Percentiles rank a stretch among this genome's conserved stretches.
phyloP scores from a whole-genome alignment of 2,888 invertebrate genomes.

The Cordilura impudica region DNA sequence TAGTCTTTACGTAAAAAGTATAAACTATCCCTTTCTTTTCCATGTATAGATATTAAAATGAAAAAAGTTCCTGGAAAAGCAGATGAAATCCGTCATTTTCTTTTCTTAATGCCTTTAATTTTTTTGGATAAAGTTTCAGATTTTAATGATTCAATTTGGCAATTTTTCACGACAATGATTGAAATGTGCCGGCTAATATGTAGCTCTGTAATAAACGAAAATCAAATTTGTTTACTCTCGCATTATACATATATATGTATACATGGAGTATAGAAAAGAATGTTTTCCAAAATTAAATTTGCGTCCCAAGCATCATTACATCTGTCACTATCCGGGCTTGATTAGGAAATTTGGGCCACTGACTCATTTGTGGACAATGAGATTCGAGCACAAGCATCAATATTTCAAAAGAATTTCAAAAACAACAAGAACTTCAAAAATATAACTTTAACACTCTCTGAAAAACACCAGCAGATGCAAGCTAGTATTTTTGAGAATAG shows the following conservation, averaged over 20 bases:
- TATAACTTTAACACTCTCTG: constrained; percentile 32
- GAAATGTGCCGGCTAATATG: constrained; percentile 55
- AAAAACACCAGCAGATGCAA: constrained; percentile 42
- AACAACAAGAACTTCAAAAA: constrained; percentile 37
- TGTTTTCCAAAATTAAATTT: constrained; percentile 35
- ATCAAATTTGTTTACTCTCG: constrained; percentile 42
- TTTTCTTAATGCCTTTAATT: not conserved
- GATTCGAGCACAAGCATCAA: constrained; percentile 52
- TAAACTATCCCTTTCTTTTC: not conserved
- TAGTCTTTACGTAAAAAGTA: not conserved
- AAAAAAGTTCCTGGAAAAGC: not conserved
- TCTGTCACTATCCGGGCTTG: constrained; percentile 49
- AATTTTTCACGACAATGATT: not conserved
- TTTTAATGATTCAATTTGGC: constrained; percentile 45
- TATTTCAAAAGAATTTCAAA: constrained; percentile 47
- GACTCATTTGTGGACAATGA: constrained; percentile 48
- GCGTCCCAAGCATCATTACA: constrained; percentile 57
- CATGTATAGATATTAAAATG: not conserved
- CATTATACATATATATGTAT: constrained; percentile 37
- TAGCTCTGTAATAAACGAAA: constrained; percentile 37
- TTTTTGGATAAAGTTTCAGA: not conserved
- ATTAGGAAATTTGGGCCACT: constrained; percentile 55
- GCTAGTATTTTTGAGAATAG: constrained; percentile 31
- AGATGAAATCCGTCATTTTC: not conserved
- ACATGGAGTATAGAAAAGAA: constrained; percentile 45